A percentile compares a stretch with the other conserved stretches of the same genome.
phyloP scores from a whole-genome alignment of 2,113 vertebrate species.

The Siniperca knerii region DNA sequence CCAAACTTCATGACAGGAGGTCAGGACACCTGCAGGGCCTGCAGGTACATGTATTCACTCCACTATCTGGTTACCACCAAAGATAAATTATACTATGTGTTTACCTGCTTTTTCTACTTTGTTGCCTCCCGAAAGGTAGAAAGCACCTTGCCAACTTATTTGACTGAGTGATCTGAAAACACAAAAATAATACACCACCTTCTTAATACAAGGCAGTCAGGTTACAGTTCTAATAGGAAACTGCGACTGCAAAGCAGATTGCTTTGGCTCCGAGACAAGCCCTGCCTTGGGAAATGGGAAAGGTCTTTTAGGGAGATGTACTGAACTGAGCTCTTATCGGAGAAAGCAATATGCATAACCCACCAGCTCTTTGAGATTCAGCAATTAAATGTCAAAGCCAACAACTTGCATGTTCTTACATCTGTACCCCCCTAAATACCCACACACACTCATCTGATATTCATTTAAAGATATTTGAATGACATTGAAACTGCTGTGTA shows the following conservation, averaged over 20 bases:
- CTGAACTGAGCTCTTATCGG: constrained; percentile 63
- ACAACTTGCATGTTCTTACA: constrained; percentile 45
- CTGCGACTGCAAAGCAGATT: constrained; percentile 52
- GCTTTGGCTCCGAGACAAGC: constrained; percentile 58
- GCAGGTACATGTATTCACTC: constrained; percentile 16
- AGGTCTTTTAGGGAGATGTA: constrained; percentile 55
- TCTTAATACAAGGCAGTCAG: constrained; percentile 27
- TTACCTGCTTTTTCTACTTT: constrained; percentile 18
- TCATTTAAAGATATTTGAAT: constrained; percentile 40
- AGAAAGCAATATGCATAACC: constrained; percentile 60
- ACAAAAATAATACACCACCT: constrained; percentile 31
- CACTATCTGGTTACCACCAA: constrained; percentile 12
- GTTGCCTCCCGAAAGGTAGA: constrained; percentile 29
- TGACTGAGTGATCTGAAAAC: constrained; percentile 51
- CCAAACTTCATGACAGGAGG: constrained; percentile 28
- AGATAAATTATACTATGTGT: constrained; percentile 32
- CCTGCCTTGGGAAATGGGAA: constrained; percentile 56
- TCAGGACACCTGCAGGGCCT: constrained; percentile 26
- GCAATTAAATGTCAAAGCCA: constrained; percentile 68
- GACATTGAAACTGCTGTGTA: constrained; percentile 53
- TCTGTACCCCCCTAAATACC: constrained; percentile 28
- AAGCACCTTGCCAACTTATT: constrained; percentile 38
- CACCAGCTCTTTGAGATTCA: constrained; percentile 58
- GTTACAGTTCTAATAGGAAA: constrained; percentile 62
- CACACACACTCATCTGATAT: constrained; percentile 35